phyloP scores from a whole-genome alignment of 2,113 vertebrate species.

The Zapus hudsonius region DNA sequence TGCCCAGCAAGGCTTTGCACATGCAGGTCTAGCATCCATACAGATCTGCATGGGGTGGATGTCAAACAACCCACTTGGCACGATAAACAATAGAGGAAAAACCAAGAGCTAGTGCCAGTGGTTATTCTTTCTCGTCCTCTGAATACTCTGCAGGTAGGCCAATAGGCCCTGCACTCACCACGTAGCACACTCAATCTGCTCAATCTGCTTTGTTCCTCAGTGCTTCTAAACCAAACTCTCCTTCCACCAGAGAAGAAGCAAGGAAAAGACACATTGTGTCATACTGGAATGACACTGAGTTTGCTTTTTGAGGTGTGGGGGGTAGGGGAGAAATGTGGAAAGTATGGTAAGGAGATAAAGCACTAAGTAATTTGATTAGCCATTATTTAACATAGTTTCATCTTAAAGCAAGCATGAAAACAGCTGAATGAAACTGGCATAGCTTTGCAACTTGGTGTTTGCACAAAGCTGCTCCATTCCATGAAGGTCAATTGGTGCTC shows the following conservation, averaged over 20 bases:
- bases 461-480: neutral
- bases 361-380: neutral
- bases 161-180: neutral
- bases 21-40: neutral
- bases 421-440: neutral
- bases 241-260: neutral
- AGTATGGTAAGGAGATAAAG: neutral
- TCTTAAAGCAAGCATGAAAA: conserved; percentile 18
- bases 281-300: neutral
- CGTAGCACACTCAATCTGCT: neutral
- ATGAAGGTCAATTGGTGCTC: neutral
- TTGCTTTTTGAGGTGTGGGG: neutral
- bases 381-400: conserved; percentile 6
- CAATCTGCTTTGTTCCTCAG: neutral
- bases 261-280: neutral
- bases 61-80: neutral
- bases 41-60: neutral
- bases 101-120: neutral
- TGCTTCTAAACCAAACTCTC: neutral
- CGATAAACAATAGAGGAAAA: neutral
- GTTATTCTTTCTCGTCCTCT: neutral
- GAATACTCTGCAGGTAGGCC: neutral
- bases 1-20: neutral
- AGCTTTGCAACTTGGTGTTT: conserved; percentile 33
- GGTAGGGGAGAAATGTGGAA: neutral